phyloP scores from a whole-genome alignment of 2,888 invertebrate species.

The Hypolimnas misippus region DNA sequence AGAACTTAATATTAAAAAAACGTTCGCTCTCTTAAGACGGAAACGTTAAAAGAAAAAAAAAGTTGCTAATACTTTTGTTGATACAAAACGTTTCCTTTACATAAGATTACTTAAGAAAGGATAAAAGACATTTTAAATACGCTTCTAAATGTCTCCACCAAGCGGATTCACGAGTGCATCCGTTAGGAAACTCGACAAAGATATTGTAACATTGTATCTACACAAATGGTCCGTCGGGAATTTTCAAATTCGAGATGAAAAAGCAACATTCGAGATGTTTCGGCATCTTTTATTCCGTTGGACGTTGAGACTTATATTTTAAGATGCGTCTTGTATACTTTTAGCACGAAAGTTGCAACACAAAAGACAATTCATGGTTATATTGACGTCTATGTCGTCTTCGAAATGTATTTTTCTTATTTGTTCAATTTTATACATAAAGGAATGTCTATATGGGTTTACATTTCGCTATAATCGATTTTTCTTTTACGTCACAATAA shows the following conservation, averaged over 20 bases:
- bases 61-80: slow-evolving; percentile 11
- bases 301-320: slow-evolving; percentile 14
- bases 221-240: slow-evolving; percentile 43
- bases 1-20: too few relatives aligned
- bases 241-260: slow-evolving; percentile 45
- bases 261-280: slow-evolving; percentile 28
- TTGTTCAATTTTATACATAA: not conserved
- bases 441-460: not conserved
- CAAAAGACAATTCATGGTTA: not conserved
- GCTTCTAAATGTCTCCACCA: slow-evolving; percentile 21
- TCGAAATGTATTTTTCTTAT: slow-evolving; percentile 1
- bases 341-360: not conserved
- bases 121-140: slow-evolving; percentile 19
- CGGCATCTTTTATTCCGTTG: slow-evolving; percentile 33
- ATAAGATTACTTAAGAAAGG: slow-evolving; percentile 22
- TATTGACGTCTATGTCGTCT: not conserved
- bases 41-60: not conserved
- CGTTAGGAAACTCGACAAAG: slow-evolving; percentile 29
- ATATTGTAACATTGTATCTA: slow-evolving; percentile 18
- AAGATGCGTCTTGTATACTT: slow-evolving; percentile 14
- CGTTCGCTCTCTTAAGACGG: too few relatives aligned
- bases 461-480: not conserved
- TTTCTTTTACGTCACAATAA: too few relatives aligned
- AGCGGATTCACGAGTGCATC: slow-evolving; percentile 26
- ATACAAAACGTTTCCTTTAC: slow-evolving; percentile 10